phyloP scores from a whole-genome alignment of 2,888 invertebrate species.

The Diplolepis rosae region DNA sequence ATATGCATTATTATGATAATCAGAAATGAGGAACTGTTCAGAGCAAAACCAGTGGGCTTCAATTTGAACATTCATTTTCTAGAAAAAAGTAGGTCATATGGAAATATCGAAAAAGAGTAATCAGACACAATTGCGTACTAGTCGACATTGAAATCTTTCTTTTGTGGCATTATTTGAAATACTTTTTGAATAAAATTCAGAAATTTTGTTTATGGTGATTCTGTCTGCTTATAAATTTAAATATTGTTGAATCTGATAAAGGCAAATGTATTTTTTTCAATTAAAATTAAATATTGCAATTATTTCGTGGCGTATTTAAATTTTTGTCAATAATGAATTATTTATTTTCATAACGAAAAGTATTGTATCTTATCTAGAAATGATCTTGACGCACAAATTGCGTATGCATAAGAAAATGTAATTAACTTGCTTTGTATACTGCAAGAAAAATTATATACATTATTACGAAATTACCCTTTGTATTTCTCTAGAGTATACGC shows the following conservation, averaged over 20 bases:
- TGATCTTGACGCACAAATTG: too few relatives aligned
- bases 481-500: not conserved
- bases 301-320: not conserved
- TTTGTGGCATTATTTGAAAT: not conserved
- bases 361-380: not conserved
- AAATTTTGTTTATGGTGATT: not conserved
- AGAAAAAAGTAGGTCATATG: slow-evolving; percentile 11
- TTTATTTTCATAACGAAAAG: not conserved
- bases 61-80: slow-evolving; percentile 7
- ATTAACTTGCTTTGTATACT: not conserved
- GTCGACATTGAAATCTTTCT: slow-evolving; percentile 4
- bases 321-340: too few relatives aligned
- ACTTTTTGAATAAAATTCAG: not conserved
- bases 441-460: not conserved
- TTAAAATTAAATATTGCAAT: not conserved
- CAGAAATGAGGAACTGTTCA: not conserved
- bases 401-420: not conserved
- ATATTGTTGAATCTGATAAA: not conserved
- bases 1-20: not conserved
- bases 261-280: too few relatives aligned
- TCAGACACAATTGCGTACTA: not conserved
- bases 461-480: slow-evolving; percentile 14
- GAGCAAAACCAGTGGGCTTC: slow-evolving; percentile 10
- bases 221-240: not conserved
- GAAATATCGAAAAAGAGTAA: not conserved